These are phyloP conservation scores for Cacoxenus indagator DNA, from an alignment of 2,888 invertebrate genomes.

Conservation along the genomic window DNA sequence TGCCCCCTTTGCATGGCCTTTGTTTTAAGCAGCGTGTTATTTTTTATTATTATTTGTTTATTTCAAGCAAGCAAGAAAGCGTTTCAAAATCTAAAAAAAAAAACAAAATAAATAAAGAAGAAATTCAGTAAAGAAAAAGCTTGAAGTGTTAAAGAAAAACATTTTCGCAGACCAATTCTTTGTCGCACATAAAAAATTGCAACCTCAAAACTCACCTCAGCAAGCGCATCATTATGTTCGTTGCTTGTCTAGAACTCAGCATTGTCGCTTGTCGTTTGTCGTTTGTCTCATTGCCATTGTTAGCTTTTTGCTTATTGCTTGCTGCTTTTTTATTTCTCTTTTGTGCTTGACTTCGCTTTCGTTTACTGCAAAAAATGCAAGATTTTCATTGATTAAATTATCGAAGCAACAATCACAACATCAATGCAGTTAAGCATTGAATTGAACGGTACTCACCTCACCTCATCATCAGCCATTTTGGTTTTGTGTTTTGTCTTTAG, in stretches of 20 bases:
- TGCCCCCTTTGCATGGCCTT: too few relatives aligned
- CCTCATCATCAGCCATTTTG: conserved; percentile 95
- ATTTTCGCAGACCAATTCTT: too few relatives aligned
- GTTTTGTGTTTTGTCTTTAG: conserved; percentile 64
- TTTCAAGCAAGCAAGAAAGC: neutral
- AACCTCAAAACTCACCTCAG: neutral
- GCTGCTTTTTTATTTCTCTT: neutral
- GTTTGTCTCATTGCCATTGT: neutral
- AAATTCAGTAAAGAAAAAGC: neutral
- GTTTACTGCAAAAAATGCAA: conserved; percentile 34
- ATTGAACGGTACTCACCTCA: conserved; percentile 80
- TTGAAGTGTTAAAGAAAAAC: neutral
- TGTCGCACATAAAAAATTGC: too few relatives aligned
- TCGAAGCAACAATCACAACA: too few relatives aligned
- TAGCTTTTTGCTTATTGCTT: neutral
- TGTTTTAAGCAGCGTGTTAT: neutral
- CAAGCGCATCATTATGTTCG: neutral
- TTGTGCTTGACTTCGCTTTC: neutral
- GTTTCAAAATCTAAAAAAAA: neutral
- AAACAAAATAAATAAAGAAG: neutral
- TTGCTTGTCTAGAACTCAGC: neutral
- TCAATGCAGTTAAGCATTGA: neutral
- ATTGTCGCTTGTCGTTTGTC: conserved; percentile 1
- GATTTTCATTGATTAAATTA: too few relatives aligned
- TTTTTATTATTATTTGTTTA: neutral